These are phyloP conservation scores for Acleris literana DNA, from an alignment of 2,888 invertebrate species.

Conservation along the genomic window DNA sequence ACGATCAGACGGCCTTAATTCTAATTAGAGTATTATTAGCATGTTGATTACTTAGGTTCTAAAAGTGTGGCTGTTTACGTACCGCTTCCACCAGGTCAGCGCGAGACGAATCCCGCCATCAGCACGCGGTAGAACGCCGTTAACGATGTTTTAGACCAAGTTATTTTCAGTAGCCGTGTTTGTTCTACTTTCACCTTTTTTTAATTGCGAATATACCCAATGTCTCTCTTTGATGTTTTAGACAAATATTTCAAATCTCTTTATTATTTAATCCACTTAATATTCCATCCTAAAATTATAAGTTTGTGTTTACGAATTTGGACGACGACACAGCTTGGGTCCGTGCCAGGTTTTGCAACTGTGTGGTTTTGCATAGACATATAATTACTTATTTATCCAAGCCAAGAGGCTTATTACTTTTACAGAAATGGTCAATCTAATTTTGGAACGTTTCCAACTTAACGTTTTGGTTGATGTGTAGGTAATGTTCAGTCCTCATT, in stretches of 20 bases:
- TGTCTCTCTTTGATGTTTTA: neutral
- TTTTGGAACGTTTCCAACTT: too few species aligned
- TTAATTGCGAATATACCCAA: constrained; percentile 11
- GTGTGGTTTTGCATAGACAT: constrained; percentile 51
- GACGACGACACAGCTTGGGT: constrained; percentile 59
- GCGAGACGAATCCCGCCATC: constrained; percentile 40
- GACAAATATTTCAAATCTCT: neutral
- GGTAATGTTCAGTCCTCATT: too few species aligned
- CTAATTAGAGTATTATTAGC: constrained; percentile 5
- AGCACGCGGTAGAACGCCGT: constrained; percentile 40
- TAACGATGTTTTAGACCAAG: constrained; percentile 46
- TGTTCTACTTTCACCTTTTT: constrained; percentile 30
- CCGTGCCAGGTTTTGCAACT: constrained; percentile 68
- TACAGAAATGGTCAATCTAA: too few species aligned
- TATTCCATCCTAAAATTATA: constrained; percentile 1
- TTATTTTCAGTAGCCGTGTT: constrained; percentile 42
- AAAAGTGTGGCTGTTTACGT: constrained; percentile 35
- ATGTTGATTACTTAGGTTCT: constrained; percentile 27
- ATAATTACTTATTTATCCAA: too few species aligned
- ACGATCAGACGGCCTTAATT: too few species aligned
- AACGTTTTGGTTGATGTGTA: too few species aligned
- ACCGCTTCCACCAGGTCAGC: constrained; percentile 38
- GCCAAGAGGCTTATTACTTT: too few species aligned
- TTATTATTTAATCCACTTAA: neutral
- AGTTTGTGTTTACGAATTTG: constrained; percentile 11